Evolutionary conservation across 2,888 invertebrate genomes (phyloP).

Genomic region (Phaedon cochleariae): DNA sequence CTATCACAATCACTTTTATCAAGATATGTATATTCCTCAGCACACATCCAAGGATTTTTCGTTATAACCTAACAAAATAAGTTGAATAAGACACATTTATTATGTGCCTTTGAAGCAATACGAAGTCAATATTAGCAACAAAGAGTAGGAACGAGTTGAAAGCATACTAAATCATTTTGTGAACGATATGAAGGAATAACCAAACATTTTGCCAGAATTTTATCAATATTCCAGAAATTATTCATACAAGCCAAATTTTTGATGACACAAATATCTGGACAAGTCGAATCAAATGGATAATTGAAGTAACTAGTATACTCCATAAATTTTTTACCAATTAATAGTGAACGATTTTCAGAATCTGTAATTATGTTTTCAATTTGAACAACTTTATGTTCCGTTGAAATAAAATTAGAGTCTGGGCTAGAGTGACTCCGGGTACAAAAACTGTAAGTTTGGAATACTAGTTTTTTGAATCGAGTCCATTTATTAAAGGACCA

Average conservation of each 20-base stretch:
- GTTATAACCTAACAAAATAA: too few relatives aligned
- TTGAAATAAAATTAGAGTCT: not conserved
- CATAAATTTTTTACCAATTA: not conserved
- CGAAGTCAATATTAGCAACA: too few relatives aligned
- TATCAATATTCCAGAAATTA: not conserved
- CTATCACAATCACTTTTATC: too few relatives aligned
- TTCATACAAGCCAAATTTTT: not conserved
- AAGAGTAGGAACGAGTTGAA: not conserved
- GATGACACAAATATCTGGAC: not conserved
- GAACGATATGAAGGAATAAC: not conserved
- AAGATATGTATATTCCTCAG: too few relatives aligned
- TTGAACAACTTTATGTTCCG: not conserved
- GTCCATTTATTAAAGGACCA: not conserved
- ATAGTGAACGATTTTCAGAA: not conserved
- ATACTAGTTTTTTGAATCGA: slow-evolving; percentile 1
- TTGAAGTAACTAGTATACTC: not conserved
- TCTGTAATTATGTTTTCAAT: not conserved
- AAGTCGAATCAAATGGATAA: not conserved
- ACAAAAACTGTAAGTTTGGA: not conserved
- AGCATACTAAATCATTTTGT: not conserved
- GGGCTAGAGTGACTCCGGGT: not conserved
- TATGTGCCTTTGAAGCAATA: too few relatives aligned
- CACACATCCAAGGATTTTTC: too few relatives aligned
- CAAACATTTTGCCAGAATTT: not conserved
- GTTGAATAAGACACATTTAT: too few relatives aligned